Evolutionary conservation across 2,888 invertebrate species (phyloP).

Genomic region (Phyllotreta striolata): DNA sequence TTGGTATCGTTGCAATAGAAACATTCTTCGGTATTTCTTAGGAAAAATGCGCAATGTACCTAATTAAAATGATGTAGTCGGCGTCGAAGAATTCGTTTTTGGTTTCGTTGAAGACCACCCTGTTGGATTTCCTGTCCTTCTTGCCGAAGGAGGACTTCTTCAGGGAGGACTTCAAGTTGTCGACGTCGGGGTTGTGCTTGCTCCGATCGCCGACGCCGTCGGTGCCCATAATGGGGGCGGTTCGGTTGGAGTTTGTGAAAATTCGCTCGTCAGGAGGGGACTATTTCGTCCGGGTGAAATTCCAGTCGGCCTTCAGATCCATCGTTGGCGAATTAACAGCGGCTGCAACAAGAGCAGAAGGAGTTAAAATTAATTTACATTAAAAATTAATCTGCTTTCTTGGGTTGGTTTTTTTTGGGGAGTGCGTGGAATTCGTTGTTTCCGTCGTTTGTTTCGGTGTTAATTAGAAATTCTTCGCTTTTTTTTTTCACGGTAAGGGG

Average conservation of each 20-base stretch:
- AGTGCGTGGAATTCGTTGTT: too few relatives aligned
- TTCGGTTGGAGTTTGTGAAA: background rate
- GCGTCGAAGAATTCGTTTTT: slow-evolving; percentile 92
- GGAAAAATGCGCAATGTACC: slow-evolving; percentile 52
- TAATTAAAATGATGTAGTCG: slow-evolving; percentile 88
- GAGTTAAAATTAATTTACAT: background rate
- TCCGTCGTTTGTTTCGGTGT: too few relatives aligned
- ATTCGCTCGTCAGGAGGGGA: too few relatives aligned
- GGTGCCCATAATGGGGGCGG: slow-evolving; percentile 61
- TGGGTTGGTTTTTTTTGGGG: background rate
- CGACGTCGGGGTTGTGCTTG: slow-evolving; percentile 69
- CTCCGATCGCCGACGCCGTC: slow-evolving; percentile 48
- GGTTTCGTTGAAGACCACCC: slow-evolving; percentile 88
- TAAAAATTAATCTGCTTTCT: background rate
- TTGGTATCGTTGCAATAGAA: too few relatives aligned
- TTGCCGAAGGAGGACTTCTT: slow-evolving; percentile 73
- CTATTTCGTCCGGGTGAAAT: background rate
- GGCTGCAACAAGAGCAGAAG: slow-evolving; percentile 13
- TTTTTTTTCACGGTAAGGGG: too few relatives aligned
- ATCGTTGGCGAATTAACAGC: slow-evolving; percentile 7
- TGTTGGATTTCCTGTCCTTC: slow-evolving; percentile 71
- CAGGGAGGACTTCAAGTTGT: slow-evolving; percentile 75
- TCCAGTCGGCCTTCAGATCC: slow-evolving; percentile 9
- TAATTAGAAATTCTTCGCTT: too few relatives aligned
- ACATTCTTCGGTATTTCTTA: background rate